Base-by-base conservation (phyloP, 2,113 vertebrate genomes). In the Paracyprichromis sp. region DNA sequence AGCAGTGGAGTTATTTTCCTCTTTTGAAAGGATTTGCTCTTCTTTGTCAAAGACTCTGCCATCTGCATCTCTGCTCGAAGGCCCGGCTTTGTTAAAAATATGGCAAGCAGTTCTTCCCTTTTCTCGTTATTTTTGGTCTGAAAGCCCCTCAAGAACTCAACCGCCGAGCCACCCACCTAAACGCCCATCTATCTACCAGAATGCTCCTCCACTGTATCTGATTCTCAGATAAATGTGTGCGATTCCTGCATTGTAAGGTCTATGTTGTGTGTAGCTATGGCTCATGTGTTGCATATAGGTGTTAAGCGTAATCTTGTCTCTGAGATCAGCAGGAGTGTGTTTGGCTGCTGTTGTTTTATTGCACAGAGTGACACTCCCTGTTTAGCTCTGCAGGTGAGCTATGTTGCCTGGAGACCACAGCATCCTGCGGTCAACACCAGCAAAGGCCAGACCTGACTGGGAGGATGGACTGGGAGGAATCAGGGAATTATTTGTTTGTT, bases 51-150 rank as follows among this genome's bases (percentile, higher is more conserved):
- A 92, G 92, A 86, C 66, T 34, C 79, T 36, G 9, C 71, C 73
- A 24, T 91, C 86, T 92, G 89, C 86, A 85, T 91, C 85, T 38
- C 10, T 16, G 87, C 92, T 87, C 57, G 36, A 53, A 91, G 82
- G 85, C 80, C 24, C 2, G 2, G 69, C 91, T 95, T 95, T 94
- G 90, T 95, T 80, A 83, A 73, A 81, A 86, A 87, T 69, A 91
- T 24, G 26, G 79, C 54, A 92, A 78, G 88, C 47, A 19, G 87
- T 90, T 52, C 79, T 59, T 45, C 82, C 80, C 76, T 59, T 91
- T 87, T 63, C 24, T 50, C 0, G 3, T 84, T 84, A 26, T 29
- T 53, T 40, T 83, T 17, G 13, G 45, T 63, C 16, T 86, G 12
- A 82, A 91, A 88, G 83, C 80, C 61, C 79, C 63, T 83, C 47